Conservation (phyloP, 2,797 vertebrate species). For the Tauraco hartlaubi region DNA sequence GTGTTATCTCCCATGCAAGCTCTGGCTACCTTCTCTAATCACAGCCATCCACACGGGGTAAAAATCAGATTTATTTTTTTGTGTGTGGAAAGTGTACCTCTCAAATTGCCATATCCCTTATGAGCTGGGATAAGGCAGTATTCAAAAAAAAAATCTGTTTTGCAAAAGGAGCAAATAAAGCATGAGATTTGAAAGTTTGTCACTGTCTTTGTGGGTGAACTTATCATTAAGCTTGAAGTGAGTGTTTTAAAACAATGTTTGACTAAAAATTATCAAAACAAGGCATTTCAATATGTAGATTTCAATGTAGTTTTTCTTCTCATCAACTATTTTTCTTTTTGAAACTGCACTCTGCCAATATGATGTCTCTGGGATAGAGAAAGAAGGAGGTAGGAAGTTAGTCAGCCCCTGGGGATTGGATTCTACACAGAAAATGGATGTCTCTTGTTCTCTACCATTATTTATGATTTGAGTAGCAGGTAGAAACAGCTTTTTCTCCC, state of each 20-base stretch:
- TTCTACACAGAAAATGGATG: not conserved
- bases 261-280: not conserved
- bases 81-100: not conserved
- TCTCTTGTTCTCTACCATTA: not conserved
- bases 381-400: not conserved
- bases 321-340: not conserved
- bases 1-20: not conserved
- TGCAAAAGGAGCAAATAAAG: not conserved
- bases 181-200: not conserved
- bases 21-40: not conserved
- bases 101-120: not conserved
- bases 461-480: not conserved
- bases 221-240: not conserved
- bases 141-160: not conserved
- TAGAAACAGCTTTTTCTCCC: not conserved
- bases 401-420: not conserved
- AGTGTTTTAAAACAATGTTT: not conserved
- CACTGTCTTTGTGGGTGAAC: not conserved
- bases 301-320: not conserved
- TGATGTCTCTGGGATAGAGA: not conserved
- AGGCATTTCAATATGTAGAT: not conserved
- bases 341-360: not conserved
- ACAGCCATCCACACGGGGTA: fast-evolving
- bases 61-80: not conserved
- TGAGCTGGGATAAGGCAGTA: not conserved